phyloP scores from a whole-genome alignment of 2,888 invertebrate genomes.

The Antheraea assamensis region DNA sequence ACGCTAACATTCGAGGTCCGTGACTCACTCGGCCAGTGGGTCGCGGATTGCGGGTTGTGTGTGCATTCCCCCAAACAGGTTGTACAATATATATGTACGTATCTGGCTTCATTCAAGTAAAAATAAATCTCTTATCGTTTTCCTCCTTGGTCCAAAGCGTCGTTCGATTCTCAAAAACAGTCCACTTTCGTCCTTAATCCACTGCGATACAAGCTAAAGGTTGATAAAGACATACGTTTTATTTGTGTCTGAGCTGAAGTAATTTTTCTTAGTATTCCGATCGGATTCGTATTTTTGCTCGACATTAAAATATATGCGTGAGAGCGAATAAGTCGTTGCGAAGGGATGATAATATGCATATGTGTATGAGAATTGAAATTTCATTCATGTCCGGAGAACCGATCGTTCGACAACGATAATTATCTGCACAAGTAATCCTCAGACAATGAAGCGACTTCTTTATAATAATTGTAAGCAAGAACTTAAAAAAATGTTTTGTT shows the following conservation, averaged over 20 bases:
- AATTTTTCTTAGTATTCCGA: slow-evolving; percentile 49
- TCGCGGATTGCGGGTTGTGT: slow-evolving; percentile 35
- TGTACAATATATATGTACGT: slow-evolving; percentile 29
- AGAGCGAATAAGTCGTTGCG: slow-evolving; percentile 41
- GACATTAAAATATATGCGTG: slow-evolving; percentile 44
- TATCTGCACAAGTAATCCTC: neutral
- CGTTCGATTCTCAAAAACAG: neutral
- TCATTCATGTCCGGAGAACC: neutral
- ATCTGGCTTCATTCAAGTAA: slow-evolving; percentile 35
- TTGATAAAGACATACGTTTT: neutral
- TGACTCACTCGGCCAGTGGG: slow-evolving; percentile 69
- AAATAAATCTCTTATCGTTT: slow-evolving; percentile 11
- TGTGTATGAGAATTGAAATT: neutral
- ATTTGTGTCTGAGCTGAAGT: slow-evolving; percentile 29
- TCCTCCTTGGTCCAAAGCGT: neutral
- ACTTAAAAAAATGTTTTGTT: too few species aligned
- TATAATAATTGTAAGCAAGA: too few species aligned
- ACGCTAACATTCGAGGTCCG: slow-evolving; percentile 20
- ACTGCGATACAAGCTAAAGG: neutral
- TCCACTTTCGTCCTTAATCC: neutral
- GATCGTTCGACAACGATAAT: neutral
- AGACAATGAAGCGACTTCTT: neutral
- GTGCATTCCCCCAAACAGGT: slow-evolving; percentile 42
- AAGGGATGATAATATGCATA: neutral
- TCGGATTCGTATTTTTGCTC: slow-evolving; percentile 43